Conservation (phyloP, 2,888 invertebrate species). For the Drosophila mercatorum region DNA sequence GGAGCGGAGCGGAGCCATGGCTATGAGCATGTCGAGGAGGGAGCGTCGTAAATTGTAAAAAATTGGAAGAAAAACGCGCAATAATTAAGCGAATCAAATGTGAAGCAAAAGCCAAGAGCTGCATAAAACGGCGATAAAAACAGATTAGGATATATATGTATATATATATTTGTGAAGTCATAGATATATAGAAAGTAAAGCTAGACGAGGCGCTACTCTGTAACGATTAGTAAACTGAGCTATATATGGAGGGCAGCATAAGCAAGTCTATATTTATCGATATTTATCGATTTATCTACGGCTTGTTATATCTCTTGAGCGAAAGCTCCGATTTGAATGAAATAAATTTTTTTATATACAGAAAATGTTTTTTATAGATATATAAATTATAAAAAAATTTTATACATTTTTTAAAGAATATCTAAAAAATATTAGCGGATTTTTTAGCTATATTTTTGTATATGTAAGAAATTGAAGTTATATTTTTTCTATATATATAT, state of each 20-base stretch:
- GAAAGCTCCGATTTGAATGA: too few relatives aligned
- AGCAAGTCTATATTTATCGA: background rate
- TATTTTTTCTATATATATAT: too few relatives aligned
- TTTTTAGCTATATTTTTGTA: too few relatives aligned
- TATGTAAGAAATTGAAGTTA: too few relatives aligned
- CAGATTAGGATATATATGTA: conserved; percentile 13
- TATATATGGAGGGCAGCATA: too few relatives aligned
- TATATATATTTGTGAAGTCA: background rate
- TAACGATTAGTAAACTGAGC: too few relatives aligned
- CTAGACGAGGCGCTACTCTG: background rate
- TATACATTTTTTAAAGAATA: too few relatives aligned
- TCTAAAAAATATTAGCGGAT: too few relatives aligned
- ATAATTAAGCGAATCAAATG: conserved; percentile 66
- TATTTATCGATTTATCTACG: background rate
- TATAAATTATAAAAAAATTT: too few relatives aligned
- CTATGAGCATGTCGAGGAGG: conserved; percentile 35
- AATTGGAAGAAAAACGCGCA: conserved; percentile 53
- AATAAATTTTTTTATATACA: too few relatives aligned
- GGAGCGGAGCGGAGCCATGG: background rate
- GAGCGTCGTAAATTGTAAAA: conserved; percentile 53
- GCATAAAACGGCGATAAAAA: conserved; percentile 21
- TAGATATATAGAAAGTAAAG: background rate
- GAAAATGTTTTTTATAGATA: too few relatives aligned
- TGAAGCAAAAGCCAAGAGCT: conserved; percentile 25
- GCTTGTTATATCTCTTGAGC: too few relatives aligned